Conservation (phyloP, 2,797 vertebrate genomes). For the Nyctibius grandis region DNA sequence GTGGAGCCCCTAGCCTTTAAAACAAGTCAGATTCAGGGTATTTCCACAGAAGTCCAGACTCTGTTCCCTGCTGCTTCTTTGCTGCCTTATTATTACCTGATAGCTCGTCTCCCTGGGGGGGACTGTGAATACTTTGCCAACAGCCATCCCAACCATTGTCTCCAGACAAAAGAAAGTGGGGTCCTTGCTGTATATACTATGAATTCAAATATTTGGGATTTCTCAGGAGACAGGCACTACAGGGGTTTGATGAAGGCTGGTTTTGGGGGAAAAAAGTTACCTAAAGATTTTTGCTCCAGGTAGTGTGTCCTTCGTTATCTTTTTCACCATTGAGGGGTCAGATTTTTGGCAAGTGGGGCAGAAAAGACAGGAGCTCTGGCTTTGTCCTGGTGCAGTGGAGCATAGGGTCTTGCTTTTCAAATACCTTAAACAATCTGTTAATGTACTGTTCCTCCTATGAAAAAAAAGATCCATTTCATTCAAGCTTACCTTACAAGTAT, state of each 20-base stretch:
- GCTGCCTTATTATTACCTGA: slow-evolving; percentile 44
- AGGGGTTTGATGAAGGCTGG: background rate
- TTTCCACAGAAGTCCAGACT: background rate
- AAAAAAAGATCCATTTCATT: background rate
- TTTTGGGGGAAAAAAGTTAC: background rate
- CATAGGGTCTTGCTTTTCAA: background rate
- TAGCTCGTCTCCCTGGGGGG: background rate
- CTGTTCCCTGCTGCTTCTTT: background rate
- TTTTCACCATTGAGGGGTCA: background rate
- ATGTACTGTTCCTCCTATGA: background rate
- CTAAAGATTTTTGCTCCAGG: background rate
- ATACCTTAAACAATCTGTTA: background rate
- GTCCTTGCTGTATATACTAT: background rate
- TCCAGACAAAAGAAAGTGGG: slow-evolving; percentile 18
- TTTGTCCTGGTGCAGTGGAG: background rate
- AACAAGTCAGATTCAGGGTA: background rate
- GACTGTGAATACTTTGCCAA: slow-evolving; percentile 44
- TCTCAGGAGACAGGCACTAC: background rate
- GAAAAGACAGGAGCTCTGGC: background rate
- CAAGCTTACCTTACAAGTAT: background rate
- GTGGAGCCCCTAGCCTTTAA: background rate
- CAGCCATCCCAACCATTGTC: background rate
- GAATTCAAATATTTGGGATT: slow-evolving; percentile 16
- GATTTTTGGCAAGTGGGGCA: background rate
- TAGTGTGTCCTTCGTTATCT: background rate